A percentile compares a stretch with the other conserved stretches of the same genome.
These are phyloP conservation scores for Acipenser ruthenus DNA, from an alignment of 2,797 vertebrate species.

Conservation along the genomic window DNA sequence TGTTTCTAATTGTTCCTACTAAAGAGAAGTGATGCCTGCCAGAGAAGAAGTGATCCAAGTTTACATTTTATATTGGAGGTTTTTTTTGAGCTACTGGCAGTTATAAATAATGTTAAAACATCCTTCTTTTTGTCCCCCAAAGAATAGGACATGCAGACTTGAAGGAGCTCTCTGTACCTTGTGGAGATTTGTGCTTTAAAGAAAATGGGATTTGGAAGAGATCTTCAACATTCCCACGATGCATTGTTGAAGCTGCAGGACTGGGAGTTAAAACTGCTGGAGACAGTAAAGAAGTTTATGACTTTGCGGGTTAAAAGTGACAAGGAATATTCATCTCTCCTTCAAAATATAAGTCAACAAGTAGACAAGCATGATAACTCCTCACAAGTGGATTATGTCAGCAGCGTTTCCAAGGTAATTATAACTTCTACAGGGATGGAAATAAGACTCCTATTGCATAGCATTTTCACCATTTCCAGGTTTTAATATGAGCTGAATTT, in stretches of 20 bases:
- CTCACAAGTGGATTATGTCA: conserved; percentile 76
- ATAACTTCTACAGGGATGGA: background rate
- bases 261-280: conserved; percentile 89
- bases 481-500: too few species aligned
- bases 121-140: background rate
- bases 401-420: conserved; percentile 87
- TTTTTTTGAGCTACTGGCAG: too few species aligned
- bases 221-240: conserved; percentile 88
- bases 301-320: conserved; percentile 89
- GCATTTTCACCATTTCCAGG: too few species aligned
- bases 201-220: conserved; percentile 92
- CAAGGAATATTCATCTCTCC: conserved; percentile 86
- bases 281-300: conserved; percentile 96
- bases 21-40: too few species aligned
- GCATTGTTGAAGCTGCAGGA: conserved; percentile 93
- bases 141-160: conserved; percentile 51
- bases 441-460: too few species aligned
- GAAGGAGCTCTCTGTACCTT: conserved; percentile 38
- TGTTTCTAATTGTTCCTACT: too few species aligned
- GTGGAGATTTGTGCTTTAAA: conserved; percentile 54
- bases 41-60: too few species aligned
- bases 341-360: conserved; percentile 90
- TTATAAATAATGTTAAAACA: too few species aligned
- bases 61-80: too few species aligned
- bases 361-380: conserved; percentile 82